A percentile compares a stretch with the other conserved stretches of the same genome.
Conservation (phyloP, 2,113 vertebrate species). For the Acrocephalus arundinaceus region DNA sequence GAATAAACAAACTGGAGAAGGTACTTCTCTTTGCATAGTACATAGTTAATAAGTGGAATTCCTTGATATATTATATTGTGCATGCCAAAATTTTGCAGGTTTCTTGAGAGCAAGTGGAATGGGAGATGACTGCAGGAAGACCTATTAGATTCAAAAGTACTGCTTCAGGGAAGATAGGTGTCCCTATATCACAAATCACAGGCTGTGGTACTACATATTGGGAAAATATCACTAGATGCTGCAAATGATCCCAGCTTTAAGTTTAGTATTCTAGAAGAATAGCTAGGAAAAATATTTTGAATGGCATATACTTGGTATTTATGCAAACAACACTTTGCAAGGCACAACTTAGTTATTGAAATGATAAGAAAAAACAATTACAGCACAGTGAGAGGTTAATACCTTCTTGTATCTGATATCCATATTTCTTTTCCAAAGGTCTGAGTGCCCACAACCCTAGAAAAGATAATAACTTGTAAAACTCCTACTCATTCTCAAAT, state of each 20-base stretch:
- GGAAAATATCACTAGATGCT: background rate
- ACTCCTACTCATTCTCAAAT: background rate
- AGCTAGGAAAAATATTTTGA: background rate
- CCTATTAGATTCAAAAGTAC: background rate
- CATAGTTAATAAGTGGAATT: background rate
- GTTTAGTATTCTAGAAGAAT: background rate
- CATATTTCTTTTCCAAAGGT: background rate
- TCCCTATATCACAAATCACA: background rate
- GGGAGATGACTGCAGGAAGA: background rate
- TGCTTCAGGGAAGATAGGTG: background rate
- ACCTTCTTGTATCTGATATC: background rate
- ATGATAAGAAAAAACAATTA: background rate
- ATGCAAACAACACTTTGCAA: background rate
- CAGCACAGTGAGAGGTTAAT: background rate
- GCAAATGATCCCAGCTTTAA: background rate
- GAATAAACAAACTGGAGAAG: background rate
- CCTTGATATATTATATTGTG: background rate
- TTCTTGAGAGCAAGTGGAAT: background rate
- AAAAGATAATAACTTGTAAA: background rate
- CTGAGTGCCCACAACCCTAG: background rate
- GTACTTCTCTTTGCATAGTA: background rate
- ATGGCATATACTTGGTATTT: background rate
- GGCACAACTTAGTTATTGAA: background rate
- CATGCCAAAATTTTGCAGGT: background rate
- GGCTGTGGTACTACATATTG: fast-evolving